Base-by-base conservation (phyloP, 2,888 invertebrate genomes). In the Acheta domesticus region DNA sequence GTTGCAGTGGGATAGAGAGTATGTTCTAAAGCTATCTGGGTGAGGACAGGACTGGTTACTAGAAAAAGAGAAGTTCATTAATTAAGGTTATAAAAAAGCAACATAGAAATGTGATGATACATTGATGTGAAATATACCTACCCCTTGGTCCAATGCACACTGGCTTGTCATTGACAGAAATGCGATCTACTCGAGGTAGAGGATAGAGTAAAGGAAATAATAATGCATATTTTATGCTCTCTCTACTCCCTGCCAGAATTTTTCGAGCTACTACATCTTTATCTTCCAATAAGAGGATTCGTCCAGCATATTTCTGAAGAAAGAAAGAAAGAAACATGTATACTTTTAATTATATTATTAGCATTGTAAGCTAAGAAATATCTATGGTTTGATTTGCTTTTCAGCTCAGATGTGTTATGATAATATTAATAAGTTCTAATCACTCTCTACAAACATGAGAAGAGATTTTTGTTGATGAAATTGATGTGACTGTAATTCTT, bases 221-320 rank as follows among this genome's bases (percentile, higher is more conserved):
- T 36, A 76, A 14, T 4, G 50, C 49, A 48, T 76, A 79, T 48
- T 62, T 75, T 11, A 79, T 73, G 8, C 76, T 75, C 12, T 20
- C 11, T 14, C 16, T 76, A 36, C 48, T 20, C 23, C 79, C 79
- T n/a, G 16, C 11, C 5, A 23, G 12, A 36, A 79, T 49, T 21
- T 62, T 76, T 14, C 62, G 48, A 75, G 76, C 75, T 3, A 79
- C 76, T 12, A n/a, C 14, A 14, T 76, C 48, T 48, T 76, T 76
- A 21, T 79, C 20, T 48, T 79, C 76, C 12, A 62, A n/a, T 20
- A 79, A 50, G 20, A 20, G 20, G 12, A 79, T 4, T 48, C 19
- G 23, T 14, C 79, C 79, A 16, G 50, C n/a, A 20, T 79, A 76
- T 79, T 79, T 75, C 79, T 79, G 76, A 12, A 76, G 36, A n/a